Evolutionary conservation across 2,113 vertebrate genomes (phyloP), one percentile per base, ranked within the genome.

Genomic region (Onychostruthus taczanowskii): DNA sequence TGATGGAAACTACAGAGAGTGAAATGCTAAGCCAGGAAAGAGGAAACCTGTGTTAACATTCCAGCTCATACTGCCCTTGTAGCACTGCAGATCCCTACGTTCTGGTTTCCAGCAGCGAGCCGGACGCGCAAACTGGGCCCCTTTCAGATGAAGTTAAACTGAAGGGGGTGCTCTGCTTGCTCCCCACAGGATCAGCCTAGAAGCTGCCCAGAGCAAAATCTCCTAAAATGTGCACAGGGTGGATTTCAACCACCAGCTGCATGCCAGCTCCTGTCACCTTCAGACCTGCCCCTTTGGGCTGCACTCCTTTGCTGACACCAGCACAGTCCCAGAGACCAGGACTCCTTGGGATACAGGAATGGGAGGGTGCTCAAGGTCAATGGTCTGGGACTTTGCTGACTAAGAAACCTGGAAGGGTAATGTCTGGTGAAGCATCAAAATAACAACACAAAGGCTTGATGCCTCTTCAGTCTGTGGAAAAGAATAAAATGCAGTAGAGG

Each of bases 101-200:
- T 74, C 30, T 2, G 1, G 13, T 62, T 70, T 49, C 52, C 43
- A 33, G 43, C 35, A 52, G 33, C 0, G 0, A 50, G 35, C 20
- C 61, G 75, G 21, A n/a, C 41, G 19, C 3, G 2, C 39, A 22
- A 21, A 15, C 19, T 13, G 17, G 49, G 33, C 33, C 61, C 31
- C 6, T 74, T 78, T 61, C 27, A 52, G 55, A 6, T 22, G 9
- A 69, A 64, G 17, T 33, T 44, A 37, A 44, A 68, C 33, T 55
- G 58, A 31, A n/a, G 80, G 16, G 9, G 31, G 19, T n/a, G 20
- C 55, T 77, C 50, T 49, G 52, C 59, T 14, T 28, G 9, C 6
- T 56, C 30, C 74, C 30, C 21, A 21, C 33, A 52, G 62, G 39
- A 68, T 41, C 59, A 64, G 30, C 21, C 6, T 14, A 64, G 33